These are phyloP conservation scores for Phyllopteryx taeniolatus DNA, from an alignment of 2,113 vertebrate genomes.

Conservation along the genomic window DNA sequence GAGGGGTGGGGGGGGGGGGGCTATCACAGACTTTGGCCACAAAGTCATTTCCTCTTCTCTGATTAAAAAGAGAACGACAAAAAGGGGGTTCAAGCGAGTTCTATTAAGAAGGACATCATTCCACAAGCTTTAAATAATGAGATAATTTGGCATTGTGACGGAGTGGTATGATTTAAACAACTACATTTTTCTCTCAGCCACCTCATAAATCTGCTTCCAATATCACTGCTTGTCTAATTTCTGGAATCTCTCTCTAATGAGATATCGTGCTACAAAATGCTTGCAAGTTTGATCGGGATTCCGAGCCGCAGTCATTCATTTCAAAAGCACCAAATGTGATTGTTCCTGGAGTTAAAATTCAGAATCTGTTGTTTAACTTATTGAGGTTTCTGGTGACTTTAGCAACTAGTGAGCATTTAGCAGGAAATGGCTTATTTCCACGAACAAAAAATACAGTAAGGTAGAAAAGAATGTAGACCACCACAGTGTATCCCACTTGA, in stretches of 20 bases:
- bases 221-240: slow-evolving; percentile 52
- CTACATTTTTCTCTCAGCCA: slow-evolving; percentile 63
- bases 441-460: not conserved
- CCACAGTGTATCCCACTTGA: no score
- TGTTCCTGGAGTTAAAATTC: not conserved
- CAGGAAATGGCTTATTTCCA: not conserved
- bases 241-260: slow-evolving; percentile 26
- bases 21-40: slow-evolving; percentile 14
- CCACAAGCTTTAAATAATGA: slow-evolving; percentile 55
- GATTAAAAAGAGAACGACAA: slow-evolving; percentile 10
- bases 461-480: no score
- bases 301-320: not conserved
- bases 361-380: not conserved
- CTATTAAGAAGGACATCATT: slow-evolving; percentile 54
- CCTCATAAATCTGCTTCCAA: slow-evolving; percentile 65
- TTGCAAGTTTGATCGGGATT: not conserved
- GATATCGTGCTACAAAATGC: not conserved
- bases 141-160: slow-evolving; percentile 67
- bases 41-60: not conserved
- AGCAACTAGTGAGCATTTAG: not conserved
- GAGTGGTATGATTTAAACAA: slow-evolving; percentile 62
- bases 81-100: slow-evolving; percentile 34
- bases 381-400: not conserved
- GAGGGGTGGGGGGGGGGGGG: not conserved
- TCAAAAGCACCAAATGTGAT: not conserved